These are phyloP conservation scores for Liodrosophila aerea DNA, from an alignment of 2,888 invertebrate species.

Conservation along the genomic window DNA sequence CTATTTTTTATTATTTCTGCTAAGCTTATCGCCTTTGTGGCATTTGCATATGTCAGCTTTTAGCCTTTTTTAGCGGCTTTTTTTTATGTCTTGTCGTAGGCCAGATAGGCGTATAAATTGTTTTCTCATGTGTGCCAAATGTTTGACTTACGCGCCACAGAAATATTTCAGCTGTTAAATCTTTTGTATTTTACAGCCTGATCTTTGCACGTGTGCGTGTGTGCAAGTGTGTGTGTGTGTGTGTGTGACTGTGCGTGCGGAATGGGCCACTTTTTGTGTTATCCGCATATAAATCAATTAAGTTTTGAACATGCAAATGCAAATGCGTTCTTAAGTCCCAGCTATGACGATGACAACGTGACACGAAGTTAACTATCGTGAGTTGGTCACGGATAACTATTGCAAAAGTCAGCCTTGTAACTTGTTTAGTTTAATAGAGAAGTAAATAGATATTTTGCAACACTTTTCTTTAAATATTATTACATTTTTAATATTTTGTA, in stretches of 20 bases:
- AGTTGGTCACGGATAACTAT: not conserved
- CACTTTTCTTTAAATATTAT: too few species aligned
- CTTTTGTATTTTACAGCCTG: conserved; percentile 34
- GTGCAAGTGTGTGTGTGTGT: conserved; percentile 33
- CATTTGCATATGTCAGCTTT: conserved; percentile 73
- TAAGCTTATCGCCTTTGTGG: conserved; percentile 42
- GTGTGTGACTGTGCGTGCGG: conserved; percentile 31
- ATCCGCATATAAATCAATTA: conserved; percentile 72
- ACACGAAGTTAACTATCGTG: conserved; percentile 3
- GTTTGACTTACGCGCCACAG: conserved; percentile 66
- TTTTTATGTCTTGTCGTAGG: conserved; percentile 36
- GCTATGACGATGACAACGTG: conserved; percentile 5
- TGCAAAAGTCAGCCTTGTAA: not conserved
- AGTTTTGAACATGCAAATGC: conserved; percentile 61
- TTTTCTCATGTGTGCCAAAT: conserved; percentile 72
- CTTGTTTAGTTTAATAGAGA: too few species aligned
- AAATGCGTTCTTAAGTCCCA: conserved; percentile 21
- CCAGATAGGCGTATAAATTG: conserved; percentile 66
- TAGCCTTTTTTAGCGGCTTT: conserved; percentile 31
- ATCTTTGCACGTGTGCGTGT: conserved; percentile 34
- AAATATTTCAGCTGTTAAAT: conserved; percentile 58
- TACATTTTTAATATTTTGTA: too few species aligned
- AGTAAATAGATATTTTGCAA: too few species aligned
- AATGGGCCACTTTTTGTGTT: conserved; percentile 44
- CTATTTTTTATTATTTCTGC: not conserved